These are phyloP conservation scores for Rhegmatorhina hoffmannsi DNA, from an alignment of 2,113 vertebrate genomes.

Conservation along the genomic window DNA sequence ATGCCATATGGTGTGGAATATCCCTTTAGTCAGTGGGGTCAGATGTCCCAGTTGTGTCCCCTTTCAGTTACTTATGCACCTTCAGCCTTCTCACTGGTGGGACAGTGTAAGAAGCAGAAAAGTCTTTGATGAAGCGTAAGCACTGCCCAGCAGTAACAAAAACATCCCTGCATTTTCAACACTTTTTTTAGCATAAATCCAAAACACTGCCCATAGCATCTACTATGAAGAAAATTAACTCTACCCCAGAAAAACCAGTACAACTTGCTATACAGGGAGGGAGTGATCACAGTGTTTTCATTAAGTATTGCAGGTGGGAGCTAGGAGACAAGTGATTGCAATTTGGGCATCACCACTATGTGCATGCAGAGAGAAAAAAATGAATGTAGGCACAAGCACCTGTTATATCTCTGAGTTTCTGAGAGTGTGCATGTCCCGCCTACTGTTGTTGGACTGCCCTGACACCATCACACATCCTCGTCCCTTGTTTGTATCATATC, in stretches of 20 bases:
- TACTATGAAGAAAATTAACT: background rate
- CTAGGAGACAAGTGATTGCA: background rate
- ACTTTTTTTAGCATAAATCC: background rate
- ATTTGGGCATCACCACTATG: accelerated
- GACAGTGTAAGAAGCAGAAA: background rate
- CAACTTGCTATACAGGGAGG: background rate
- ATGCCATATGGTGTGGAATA: background rate
- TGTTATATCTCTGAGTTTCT: background rate
- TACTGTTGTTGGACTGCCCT: background rate
- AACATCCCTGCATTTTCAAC: background rate
- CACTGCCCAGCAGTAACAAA: background rate
- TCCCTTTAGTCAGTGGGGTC: background rate
- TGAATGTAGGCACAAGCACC: background rate
- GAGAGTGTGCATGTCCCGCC: accelerated
- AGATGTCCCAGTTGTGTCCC: background rate
- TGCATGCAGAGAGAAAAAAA: background rate
- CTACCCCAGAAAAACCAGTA: background rate
- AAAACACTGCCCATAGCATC: background rate
- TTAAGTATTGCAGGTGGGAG: background rate
- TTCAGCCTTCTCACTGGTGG: background rate
- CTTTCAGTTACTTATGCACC: background rate
- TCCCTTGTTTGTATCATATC: background rate
- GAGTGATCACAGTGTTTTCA: background rate
- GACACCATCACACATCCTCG: background rate
- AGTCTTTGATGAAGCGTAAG: background rate